These are phyloP conservation scores for Babylonia areolata DNA, from an alignment of 1,140 invertebrate species.

Conservation along the genomic window DNA sequence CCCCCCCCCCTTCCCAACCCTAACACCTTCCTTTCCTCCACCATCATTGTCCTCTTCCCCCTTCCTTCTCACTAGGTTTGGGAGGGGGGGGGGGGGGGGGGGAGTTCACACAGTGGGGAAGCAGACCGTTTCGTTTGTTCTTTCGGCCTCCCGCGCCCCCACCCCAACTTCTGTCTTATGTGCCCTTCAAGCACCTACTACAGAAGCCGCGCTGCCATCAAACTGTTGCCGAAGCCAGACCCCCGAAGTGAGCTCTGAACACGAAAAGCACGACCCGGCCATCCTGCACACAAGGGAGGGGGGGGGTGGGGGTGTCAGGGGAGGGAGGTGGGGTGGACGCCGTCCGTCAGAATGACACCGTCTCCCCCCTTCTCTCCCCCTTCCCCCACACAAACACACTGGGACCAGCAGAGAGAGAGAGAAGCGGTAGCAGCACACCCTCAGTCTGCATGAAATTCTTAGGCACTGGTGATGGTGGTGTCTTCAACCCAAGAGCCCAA, in stretches of 20 bases:
- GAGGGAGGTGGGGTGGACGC: too few species aligned
- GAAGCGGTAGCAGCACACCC: too few species aligned
- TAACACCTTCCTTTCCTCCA: background rate
- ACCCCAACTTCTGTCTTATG: background rate
- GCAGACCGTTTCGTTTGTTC: background rate
- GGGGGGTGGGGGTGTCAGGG: too few species aligned
- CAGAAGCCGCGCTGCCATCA: background rate
- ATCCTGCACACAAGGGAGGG: too few species aligned
- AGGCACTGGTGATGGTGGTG: too few species aligned
- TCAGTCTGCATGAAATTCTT: too few species aligned
- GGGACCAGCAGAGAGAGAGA: too few species aligned
- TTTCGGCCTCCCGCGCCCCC: background rate
- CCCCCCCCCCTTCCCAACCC: background rate
- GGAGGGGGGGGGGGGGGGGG: too few species aligned
- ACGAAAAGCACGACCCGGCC: background rate
- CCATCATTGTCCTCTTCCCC: background rate
- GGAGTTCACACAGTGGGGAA: background rate
- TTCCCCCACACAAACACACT: background rate
- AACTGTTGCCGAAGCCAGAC: background rate
- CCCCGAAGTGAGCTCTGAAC: background rate
- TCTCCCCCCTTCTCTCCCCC: background rate
- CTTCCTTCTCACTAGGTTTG: background rate
- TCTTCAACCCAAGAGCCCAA: too few species aligned
- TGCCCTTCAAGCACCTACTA: background rate
- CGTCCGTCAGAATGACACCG: too few species aligned